phyloP scores from a whole-genome alignment of 2,797 vertebrate species.

The Pogoniulus pusillus region DNA sequence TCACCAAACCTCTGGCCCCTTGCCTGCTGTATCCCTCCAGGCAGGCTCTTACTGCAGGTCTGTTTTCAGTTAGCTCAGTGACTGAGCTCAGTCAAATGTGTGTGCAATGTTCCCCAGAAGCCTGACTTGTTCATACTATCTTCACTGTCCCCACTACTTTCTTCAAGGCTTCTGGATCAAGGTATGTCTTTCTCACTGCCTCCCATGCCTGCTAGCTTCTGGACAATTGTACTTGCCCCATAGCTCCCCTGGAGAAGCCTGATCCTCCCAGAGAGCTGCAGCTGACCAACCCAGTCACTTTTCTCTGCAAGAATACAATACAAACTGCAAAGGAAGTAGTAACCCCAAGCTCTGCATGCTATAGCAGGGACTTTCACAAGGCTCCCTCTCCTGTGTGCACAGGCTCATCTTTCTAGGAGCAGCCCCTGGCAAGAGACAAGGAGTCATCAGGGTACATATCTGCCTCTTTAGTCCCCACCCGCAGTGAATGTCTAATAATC shows the following conservation, averaged over 20 bases:
- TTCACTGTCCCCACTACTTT: too few species aligned
- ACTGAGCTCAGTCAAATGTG: not conserved
- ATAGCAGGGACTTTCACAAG: not conserved
- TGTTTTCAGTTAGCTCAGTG: not conserved
- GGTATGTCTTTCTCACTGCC: not conserved
- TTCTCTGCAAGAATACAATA: not conserved
- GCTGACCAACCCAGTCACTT: accelerated
- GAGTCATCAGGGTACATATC: accelerated
- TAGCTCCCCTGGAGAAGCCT: accelerated
- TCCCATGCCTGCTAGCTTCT: not conserved
- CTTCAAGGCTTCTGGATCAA: not conserved
- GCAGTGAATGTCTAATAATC: not conserved
- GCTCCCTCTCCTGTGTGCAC: not conserved
- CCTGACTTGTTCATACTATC: not conserved
- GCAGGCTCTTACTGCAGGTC: not conserved
- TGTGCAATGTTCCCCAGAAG: not conserved
- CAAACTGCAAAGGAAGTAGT: not conserved
- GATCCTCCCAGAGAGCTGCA: not conserved
- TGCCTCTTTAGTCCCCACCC: not conserved
- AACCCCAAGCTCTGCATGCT: not conserved
- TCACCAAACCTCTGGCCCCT: not conserved
- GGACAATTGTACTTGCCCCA: not conserved
- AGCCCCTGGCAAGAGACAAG: not conserved
- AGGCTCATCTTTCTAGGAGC: not conserved
- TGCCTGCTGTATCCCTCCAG: not conserved